These are phyloP conservation scores for Pterostichus madidus DNA, from an alignment of 2,888 invertebrate species.

Conservation along the genomic window DNA sequence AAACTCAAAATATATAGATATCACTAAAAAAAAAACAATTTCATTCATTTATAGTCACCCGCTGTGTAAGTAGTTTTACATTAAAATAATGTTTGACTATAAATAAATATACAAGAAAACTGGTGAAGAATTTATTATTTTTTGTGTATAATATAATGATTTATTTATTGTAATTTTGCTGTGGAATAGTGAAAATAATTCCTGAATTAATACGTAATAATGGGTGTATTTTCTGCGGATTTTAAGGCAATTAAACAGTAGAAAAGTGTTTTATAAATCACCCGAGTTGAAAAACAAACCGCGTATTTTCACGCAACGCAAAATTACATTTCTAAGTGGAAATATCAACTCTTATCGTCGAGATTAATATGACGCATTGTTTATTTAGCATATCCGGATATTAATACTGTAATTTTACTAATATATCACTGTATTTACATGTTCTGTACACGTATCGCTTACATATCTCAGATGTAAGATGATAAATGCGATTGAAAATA, in stretches of 20 bases:
- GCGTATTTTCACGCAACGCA: slow-evolving; percentile 52
- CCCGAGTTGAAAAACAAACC: slow-evolving; percentile 16
- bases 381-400: slow-evolving; percentile 52
- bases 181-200: too few relatives aligned
- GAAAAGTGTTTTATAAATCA: slow-evolving; percentile 34
- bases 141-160: not conserved
- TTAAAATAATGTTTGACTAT: too few relatives aligned
- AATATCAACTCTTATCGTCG: slow-evolving; percentile 43
- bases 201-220: slow-evolving; percentile 9
- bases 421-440: slow-evolving; percentile 56
- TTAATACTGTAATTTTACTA: slow-evolving; percentile 52
- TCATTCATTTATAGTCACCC: too few relatives aligned
- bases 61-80: too few relatives aligned
- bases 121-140: too few relatives aligned
- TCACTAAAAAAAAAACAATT: too few relatives aligned
- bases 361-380: slow-evolving; percentile 58
- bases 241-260: slow-evolving; percentile 39
- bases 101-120: too few relatives aligned
- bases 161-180: not conserved
- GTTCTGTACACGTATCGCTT: slow-evolving; percentile 14
- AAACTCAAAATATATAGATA: too few relatives aligned
- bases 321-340: slow-evolving; percentile 43
- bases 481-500: slow-evolving; percentile 39
- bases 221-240: slow-evolving; percentile 29
- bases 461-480: slow-evolving; percentile 37